These are phyloP conservation scores for Balaeniceps rex DNA, from an alignment of 2,113 vertebrate species.

Conservation along the genomic window DNA sequence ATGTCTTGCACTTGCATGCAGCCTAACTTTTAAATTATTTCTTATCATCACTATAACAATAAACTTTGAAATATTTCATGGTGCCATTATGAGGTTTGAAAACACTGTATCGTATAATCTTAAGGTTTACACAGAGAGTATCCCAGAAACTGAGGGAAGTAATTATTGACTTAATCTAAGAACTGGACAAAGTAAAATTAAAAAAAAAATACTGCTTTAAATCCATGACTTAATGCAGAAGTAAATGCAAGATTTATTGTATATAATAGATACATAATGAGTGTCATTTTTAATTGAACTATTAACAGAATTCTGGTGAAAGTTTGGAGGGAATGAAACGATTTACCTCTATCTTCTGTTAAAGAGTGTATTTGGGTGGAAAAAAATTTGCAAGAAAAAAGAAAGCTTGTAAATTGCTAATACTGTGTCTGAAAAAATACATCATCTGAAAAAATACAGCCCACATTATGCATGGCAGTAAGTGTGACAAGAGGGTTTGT, in stretches of 20 bases:
- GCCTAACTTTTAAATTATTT: background rate
- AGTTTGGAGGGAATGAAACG: background rate
- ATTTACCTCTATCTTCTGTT: background rate
- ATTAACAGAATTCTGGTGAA: background rate
- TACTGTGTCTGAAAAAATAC: background rate
- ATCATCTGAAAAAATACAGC: background rate
- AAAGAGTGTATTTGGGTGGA: background rate
- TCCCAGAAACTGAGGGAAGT: background rate
- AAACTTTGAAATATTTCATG: background rate
- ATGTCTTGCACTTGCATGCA: background rate
- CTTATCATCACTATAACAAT: background rate
- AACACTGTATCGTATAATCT: background rate
- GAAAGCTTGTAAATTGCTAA: background rate
- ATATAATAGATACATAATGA: background rate
- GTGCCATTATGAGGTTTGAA: background rate
- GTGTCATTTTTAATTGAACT: background rate
- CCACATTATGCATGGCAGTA: accelerated
- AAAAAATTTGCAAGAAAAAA: background rate
- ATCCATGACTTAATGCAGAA: accelerated
- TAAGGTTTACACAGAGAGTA: background rate
- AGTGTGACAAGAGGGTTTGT: background rate
- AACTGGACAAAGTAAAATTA: background rate
- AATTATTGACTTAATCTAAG: background rate
- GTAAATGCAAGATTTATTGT: background rate
- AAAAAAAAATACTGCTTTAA: background rate